phyloP scores from a whole-genome alignment of 1,140 invertebrate genomes.

The Euwallacea fornicatus region DNA sequence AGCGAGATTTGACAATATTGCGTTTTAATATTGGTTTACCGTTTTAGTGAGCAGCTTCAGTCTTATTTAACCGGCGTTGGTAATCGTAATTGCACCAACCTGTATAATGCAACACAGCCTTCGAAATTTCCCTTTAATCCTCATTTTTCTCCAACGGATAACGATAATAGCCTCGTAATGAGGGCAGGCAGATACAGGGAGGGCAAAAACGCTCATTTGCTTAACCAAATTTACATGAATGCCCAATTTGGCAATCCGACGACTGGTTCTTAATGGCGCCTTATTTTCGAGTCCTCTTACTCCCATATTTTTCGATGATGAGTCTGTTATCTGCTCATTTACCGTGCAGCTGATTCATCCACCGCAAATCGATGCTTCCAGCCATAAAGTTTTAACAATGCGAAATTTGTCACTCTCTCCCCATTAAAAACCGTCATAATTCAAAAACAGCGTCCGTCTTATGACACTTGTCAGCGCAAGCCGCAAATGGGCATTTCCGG shows the following conservation, averaged over 20 bases:
- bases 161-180: too few species aligned
- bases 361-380: neutral
- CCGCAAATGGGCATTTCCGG: slow-evolving; percentile 31
- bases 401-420: neutral
- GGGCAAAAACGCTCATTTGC: neutral
- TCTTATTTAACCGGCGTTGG: too few species aligned
- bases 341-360: neutral
- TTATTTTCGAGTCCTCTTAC: too few species aligned
- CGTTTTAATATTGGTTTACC: too few species aligned
- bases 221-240: slow-evolving; percentile 6
- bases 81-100: too few species aligned
- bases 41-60: too few species aligned
- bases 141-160: too few species aligned
- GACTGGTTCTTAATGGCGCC: neutral
- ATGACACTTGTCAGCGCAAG: slow-evolving; percentile 28
- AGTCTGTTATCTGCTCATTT: neutral
- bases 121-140: too few species aligned
- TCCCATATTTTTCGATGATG: neutral
- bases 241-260: neutral
- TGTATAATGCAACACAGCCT: too few species aligned
- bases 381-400: neutral
- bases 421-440: slow-evolving; percentile 27
- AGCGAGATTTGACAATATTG: too few species aligned
- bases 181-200: too few species aligned
- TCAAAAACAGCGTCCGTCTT: slow-evolving; percentile 25